Percentiles rank a stretch among this genome's conserved stretches.
phyloP scores from a whole-genome alignment of 1,140 invertebrate genomes.

The Megalopta genalis region DNA sequence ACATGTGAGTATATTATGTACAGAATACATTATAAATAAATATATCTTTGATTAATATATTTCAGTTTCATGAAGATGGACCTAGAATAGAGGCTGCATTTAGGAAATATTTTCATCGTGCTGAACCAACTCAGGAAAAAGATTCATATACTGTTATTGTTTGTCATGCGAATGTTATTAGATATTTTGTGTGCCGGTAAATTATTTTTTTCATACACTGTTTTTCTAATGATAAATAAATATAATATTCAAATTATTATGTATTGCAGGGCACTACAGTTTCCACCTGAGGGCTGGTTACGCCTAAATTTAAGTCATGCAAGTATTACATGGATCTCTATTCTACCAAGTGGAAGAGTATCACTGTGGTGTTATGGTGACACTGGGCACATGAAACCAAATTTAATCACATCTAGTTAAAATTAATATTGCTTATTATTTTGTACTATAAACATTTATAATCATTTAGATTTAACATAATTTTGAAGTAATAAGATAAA shows the following conservation, averaged over 20 bases:
- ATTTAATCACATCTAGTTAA: slow-evolving; percentile 82
- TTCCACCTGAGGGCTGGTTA: slow-evolving; percentile 98
- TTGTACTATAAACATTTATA: slow-evolving; percentile 19
- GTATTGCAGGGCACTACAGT: slow-evolving; percentile 93
- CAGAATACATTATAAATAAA: not conserved
- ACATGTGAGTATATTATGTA: slow-evolving; percentile 82
- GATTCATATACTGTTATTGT: slow-evolving; percentile 96
- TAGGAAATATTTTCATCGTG: slow-evolving; percentile 95
- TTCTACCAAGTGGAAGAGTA: slow-evolving; percentile 93
- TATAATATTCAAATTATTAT: slow-evolving; percentile 31
- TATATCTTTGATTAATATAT: slow-evolving; percentile 33
- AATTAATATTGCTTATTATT: slow-evolving; percentile 1
- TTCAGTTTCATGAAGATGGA: slow-evolving; percentile 95
- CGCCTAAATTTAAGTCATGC: slow-evolving; percentile 94
- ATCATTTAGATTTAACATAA: slow-evolving; percentile 1
- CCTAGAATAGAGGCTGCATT: slow-evolving; percentile 98
- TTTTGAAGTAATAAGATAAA: not conserved
- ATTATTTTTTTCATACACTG: slow-evolving; percentile 16
- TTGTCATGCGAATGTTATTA: slow-evolving; percentile 98
- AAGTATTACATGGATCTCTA: slow-evolving; percentile 95
- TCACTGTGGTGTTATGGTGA: slow-evolving; percentile 90
- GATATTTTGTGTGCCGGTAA: slow-evolving; percentile 97
- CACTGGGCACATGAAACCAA: slow-evolving; percentile 91
- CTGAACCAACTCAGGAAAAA: slow-evolving; percentile 87
- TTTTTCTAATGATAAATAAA: not conserved